Conservation (phyloP, 2,113 vertebrate genomes). For the Gasterosteus nipponicus region DNA sequence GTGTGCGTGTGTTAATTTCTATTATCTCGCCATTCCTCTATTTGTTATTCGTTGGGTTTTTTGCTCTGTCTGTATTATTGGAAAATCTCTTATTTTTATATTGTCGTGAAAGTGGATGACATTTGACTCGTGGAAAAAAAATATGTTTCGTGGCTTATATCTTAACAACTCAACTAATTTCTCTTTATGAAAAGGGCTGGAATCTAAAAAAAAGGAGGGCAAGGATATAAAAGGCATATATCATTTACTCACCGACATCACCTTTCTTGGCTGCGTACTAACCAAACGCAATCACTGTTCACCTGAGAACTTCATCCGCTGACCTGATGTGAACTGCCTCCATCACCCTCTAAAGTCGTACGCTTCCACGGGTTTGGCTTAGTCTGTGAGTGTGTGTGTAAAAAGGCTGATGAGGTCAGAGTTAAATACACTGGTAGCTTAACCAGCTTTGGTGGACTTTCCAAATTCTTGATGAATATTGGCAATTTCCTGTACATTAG, state of each 20-base stretch:
- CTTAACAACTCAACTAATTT: slow-evolving; percentile 59
- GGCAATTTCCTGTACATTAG: slow-evolving; percentile 31
- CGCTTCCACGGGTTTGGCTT: slow-evolving; percentile 36
- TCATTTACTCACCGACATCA: slow-evolving; percentile 52
- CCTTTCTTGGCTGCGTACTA: slow-evolving; percentile 16
- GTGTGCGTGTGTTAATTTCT: slow-evolving; percentile 35
- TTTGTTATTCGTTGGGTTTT: slow-evolving; percentile 66
- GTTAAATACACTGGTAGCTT: slow-evolving; percentile 24
- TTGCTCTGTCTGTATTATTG: slow-evolving; percentile 63
- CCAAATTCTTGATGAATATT: slow-evolving; percentile 5
- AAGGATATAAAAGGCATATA: slow-evolving; percentile 70
- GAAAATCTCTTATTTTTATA: slow-evolving; percentile 77
- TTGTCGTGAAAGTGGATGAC: slow-evolving; percentile 72
- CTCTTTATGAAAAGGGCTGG: slow-evolving; percentile 80
- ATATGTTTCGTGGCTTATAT: slow-evolving; percentile 69
- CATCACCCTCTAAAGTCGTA: slow-evolving; percentile 33
- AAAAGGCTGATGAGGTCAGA: slow-evolving; percentile 31
- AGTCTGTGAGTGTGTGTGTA: slow-evolving; percentile 25
- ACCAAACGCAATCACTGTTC: slow-evolving; percentile 21
- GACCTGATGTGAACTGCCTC: slow-evolving; percentile 34
- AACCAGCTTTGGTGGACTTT: slow-evolving; percentile 30
- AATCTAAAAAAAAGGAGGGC: slow-evolving; percentile 64
- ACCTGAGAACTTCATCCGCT: slow-evolving; percentile 27
- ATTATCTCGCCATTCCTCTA: slow-evolving; percentile 56
- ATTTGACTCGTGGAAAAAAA: slow-evolving; percentile 62